Conservation (phyloP, 2,888 invertebrate species). For the Sialis fuliginosa region DNA sequence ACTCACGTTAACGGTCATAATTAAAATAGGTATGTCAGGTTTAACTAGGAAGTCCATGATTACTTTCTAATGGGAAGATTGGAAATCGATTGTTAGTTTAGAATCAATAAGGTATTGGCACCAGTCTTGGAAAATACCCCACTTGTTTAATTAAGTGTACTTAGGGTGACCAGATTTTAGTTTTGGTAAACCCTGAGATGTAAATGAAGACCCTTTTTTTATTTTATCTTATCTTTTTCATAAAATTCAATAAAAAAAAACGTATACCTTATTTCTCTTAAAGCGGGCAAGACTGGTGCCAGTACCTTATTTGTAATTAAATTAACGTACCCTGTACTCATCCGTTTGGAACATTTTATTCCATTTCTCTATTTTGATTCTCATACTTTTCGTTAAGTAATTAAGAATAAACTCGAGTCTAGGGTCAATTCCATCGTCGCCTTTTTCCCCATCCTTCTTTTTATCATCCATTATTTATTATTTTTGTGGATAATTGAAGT, state of each 20-base stretch:
- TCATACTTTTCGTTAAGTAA: conserved; percentile 52
- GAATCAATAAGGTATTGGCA: no score
- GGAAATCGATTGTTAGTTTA: neutral
- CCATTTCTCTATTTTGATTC: conserved; percentile 79
- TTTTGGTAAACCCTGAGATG: no score
- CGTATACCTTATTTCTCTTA: no score
- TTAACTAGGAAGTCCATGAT: conserved; percentile 34
- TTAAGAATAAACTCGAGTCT: conserved; percentile 68
- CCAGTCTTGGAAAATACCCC: no score
- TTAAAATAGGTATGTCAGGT: conserved; percentile 28
- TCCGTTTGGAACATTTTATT: conserved; percentile 56
- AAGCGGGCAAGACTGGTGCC: no score
- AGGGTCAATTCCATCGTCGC: conserved; percentile 23
- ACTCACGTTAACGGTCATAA: conserved; percentile 41
- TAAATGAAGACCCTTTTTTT: no score
- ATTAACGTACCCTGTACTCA: conserved; percentile 39
- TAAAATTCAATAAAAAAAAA: no score
- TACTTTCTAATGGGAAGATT: conserved; percentile 26
- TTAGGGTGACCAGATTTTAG: no score
- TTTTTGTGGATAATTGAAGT: no score
- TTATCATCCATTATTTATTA: conserved; percentile 16
- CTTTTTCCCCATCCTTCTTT: conserved; percentile 19
- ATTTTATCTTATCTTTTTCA: neutral
- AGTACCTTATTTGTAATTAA: conserved; percentile 1
- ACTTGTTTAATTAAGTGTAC: no score